Evolutionary conservation across 2,113 vertebrate species (phyloP).

Genomic region (Coptodon bakossiorum): DNA sequence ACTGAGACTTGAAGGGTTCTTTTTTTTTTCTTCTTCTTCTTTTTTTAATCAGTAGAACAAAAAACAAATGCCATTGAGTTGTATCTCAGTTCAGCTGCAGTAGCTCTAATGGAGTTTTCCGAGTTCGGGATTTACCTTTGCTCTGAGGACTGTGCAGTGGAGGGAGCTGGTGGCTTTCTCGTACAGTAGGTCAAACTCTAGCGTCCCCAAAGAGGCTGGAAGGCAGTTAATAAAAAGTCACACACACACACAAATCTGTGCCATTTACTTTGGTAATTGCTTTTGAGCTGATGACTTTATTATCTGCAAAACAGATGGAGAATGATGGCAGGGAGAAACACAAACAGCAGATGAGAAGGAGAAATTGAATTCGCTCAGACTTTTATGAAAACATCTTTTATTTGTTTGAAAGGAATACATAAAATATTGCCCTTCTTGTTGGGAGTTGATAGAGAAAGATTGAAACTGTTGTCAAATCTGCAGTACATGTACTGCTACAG

Average conservation of each 20-base stretch:
- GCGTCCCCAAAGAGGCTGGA: constrained; percentile 71
- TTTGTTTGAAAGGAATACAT: not conserved
- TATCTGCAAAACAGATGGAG: not conserved
- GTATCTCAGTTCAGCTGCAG: not conserved
- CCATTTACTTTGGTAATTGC: not conserved
- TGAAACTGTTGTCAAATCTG: not conserved
- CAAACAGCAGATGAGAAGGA: not conserved
- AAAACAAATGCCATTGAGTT: not conserved
- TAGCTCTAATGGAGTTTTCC: not conserved
- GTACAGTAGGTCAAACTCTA: constrained; percentile 74
- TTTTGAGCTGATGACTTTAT: constrained; percentile 5
- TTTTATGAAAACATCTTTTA: not conserved
- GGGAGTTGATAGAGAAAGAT: not conserved
- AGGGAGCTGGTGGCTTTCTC: constrained; percentile 72
- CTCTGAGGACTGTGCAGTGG: constrained; percentile 72
- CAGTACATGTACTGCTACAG: not conserved
- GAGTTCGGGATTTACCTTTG: constrained; percentile 58
- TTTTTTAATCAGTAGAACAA: not conserved
- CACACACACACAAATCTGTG: not conserved
- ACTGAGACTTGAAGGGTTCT: not conserved
- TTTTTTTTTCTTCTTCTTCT: not conserved
- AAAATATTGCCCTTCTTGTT: not conserved
- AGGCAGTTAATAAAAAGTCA: not conserved
- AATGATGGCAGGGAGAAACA: not conserved
- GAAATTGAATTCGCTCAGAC: not conserved